These are phyloP conservation scores for Phenganax stokvisi DNA, from an alignment of 92 coral and sea anemone species.

Conservation along the genomic window DNA sequence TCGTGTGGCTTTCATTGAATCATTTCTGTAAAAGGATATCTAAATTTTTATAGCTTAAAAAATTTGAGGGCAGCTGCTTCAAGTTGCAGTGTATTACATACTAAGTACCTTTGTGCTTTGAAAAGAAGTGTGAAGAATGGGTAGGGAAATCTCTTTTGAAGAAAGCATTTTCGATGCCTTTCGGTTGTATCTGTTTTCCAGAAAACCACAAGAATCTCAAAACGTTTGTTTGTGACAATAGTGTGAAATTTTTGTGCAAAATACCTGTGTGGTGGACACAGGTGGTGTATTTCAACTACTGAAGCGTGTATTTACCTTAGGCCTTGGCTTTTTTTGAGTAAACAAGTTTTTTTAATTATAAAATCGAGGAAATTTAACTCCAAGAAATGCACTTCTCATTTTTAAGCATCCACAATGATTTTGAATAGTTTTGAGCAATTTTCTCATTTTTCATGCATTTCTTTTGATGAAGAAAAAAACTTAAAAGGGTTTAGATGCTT, in stretches of 20 bases:
- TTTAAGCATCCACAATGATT: too few relatives aligned
- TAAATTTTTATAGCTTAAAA: neutral
- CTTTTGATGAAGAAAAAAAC: neutral
- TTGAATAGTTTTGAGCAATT: slow-evolving; percentile 1
- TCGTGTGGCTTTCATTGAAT: neutral
- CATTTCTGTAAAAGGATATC: neutral
- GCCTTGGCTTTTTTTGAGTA: neutral
- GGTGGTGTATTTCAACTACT: slow-evolving; percentile 16
- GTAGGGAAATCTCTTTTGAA: neutral
- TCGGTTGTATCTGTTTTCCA: slow-evolving; percentile 5
- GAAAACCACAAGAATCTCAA: slow-evolving; percentile 12
- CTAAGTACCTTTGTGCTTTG: too few relatives aligned
- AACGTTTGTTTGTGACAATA: neutral
- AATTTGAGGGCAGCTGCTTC: neutral
- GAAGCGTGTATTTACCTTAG: slow-evolving; percentile 3
- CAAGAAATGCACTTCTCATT: too few relatives aligned
- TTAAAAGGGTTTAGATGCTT: neutral
- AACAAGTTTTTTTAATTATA: slow-evolving; percentile 1
- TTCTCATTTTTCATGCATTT: neutral
- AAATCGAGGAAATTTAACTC: too few relatives aligned
- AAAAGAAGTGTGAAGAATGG: too few relatives aligned
- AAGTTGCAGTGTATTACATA: neutral
- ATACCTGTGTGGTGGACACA: slow-evolving; percentile 23
- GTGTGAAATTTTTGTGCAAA: slow-evolving; percentile 2
- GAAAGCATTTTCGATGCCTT: neutral